These are phyloP conservation scores for Sprattus sprattus DNA, from an alignment of 2,113 vertebrate genomes.

Conservation along the genomic window DNA sequence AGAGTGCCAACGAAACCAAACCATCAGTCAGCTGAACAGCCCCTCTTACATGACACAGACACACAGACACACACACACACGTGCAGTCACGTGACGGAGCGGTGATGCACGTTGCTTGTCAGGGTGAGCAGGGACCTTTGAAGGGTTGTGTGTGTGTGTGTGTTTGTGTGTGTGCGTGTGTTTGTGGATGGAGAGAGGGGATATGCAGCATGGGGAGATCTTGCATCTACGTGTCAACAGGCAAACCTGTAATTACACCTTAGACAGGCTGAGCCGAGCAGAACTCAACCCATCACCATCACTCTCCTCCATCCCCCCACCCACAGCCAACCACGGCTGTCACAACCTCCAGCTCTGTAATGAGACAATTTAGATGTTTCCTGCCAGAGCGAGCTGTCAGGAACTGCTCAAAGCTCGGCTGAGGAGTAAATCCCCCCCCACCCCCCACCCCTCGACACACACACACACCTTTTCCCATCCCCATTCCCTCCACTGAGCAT, in stretches of 20 bases:
- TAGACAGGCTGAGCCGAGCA: constrained; percentile 39
- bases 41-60: not conserved
- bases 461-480: not conserved
- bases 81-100: not conserved
- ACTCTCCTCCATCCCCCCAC: constrained; percentile 48
- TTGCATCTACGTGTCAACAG: constrained; percentile 9
- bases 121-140: not conserved
- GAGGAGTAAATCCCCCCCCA: constrained; percentile 52
- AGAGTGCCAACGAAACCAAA: not conserved
- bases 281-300: constrained; percentile 50
- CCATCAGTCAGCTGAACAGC: constrained; percentile 10
- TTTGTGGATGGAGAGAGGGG: not conserved
- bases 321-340: constrained; percentile 55
- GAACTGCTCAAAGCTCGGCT: constrained; percentile 37
- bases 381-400: constrained; percentile 64
- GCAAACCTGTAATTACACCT: constrained; percentile 60
- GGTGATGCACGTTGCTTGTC: not conserved
- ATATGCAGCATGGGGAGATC: not conserved
- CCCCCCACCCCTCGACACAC: not conserved
- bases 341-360: constrained; percentile 63
- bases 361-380: constrained; percentile 74
- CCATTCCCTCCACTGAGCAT: not conserved
- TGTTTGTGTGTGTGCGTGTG: not conserved
- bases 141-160: not conserved
- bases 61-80: not conserved